Percentiles rank a stretch among this genome's conserved stretches.
These are phyloP conservation scores for Allygus modestus DNA, from an alignment of 2,888 invertebrate species.

Conservation along the genomic window DNA sequence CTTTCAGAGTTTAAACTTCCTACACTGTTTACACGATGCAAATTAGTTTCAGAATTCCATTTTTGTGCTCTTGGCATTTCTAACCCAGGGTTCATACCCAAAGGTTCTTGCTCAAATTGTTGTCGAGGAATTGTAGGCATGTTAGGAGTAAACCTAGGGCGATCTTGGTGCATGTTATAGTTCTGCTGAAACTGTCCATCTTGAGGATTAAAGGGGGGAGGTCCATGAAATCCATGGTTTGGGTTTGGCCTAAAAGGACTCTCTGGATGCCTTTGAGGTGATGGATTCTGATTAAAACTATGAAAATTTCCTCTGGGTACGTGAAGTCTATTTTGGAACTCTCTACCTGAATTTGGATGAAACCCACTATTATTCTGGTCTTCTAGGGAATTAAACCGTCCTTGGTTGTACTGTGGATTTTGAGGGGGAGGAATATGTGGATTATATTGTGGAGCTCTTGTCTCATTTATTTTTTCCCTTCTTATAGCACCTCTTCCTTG, in stretches of 20 bases:
- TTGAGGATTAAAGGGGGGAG: not conserved
- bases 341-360: not conserved
- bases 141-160: not conserved
- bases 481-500: not conserved
- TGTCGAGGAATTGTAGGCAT: not conserved
- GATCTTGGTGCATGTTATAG: not conserved
- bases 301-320: not conserved
- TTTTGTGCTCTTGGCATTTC: not conserved
- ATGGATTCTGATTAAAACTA: not conserved
- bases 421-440: not conserved
- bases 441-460: not conserved
- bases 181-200: not conserved
- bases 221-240: not conserved
- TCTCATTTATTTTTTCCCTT: not conserved
- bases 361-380: not conserved
- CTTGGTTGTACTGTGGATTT: not conserved
- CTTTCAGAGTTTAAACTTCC: constrained; percentile 2
- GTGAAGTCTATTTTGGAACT: not conserved
- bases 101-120: not conserved
- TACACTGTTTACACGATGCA: not conserved
- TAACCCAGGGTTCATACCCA: not conserved
- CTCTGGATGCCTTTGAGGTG: not conserved
- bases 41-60: not conserved
- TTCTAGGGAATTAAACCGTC: not conserved
- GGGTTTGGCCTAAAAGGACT: not conserved